phyloP scores from a whole-genome alignment of 2,113 vertebrate species.

The Halichoeres trimaculatus region DNA sequence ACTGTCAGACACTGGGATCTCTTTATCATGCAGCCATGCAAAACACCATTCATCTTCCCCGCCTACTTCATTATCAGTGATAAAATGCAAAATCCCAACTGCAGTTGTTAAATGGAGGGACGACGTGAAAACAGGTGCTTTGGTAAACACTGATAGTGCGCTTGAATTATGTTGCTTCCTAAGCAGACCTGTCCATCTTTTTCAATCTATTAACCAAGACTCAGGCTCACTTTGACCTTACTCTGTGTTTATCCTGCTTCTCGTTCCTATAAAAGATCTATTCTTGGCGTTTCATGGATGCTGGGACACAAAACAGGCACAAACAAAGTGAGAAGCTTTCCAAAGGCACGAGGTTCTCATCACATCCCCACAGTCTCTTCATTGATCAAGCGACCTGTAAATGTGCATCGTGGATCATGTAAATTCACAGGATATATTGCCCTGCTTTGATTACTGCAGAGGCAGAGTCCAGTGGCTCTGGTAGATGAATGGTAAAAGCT shows the following conservation, averaged over 20 bases:
- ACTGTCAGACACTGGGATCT: conserved; percentile 74
- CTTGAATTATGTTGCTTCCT: conserved; percentile 77
- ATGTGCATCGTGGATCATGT: conserved; percentile 41
- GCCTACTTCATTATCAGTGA: conserved; percentile 77
- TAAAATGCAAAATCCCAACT: conserved; percentile 79
- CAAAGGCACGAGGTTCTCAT: conserved; percentile 44
- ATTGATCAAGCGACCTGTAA: conserved; percentile 66
- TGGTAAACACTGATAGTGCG: conserved; percentile 78
- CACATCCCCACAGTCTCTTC: conserved; percentile 37
- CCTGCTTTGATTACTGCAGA: conserved; percentile 27
- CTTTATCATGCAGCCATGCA: conserved; percentile 86
- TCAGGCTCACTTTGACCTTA: conserved; percentile 46
- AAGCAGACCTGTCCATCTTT: conserved; percentile 69
- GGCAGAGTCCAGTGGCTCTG: conserved; percentile 7
- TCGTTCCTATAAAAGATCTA: conserved; percentile 31
- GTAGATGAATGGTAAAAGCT: conserved; percentile 36
- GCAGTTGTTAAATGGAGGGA: conserved; percentile 67
- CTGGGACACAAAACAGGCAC: conserved; percentile 62
- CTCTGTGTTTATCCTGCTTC: conserved; percentile 44
- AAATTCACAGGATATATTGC: conserved; percentile 46
- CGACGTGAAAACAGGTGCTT: conserved; percentile 73
- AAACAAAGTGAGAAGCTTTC: conserved; percentile 50
- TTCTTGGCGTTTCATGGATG: conserved; percentile 27
- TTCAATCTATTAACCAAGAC: conserved; percentile 71
- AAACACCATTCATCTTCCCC: conserved; percentile 84